Evolutionary conservation across 2,113 vertebrate genomes (phyloP).

Genomic region (Tetrao urogallus): DNA sequence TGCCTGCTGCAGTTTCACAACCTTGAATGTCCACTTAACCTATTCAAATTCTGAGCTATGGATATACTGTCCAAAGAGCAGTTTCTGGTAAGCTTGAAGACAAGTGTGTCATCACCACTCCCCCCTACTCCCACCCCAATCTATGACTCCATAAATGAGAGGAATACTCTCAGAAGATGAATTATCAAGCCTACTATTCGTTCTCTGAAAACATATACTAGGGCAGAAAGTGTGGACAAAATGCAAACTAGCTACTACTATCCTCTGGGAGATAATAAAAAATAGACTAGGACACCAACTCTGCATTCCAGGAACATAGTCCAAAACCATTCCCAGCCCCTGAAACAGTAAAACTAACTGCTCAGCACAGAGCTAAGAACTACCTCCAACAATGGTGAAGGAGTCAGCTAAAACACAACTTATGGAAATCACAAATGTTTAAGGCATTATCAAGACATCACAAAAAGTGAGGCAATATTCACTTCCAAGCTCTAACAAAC

Average conservation of each 20-base stretch:
- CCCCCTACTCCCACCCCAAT: background rate
- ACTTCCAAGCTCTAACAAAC: background rate
- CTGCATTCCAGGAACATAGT: background rate
- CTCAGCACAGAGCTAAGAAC: background rate
- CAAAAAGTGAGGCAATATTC: background rate
- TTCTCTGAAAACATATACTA: background rate
- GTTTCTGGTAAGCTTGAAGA: background rate
- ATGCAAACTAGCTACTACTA: background rate
- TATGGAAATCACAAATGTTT: background rate
- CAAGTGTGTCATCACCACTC: background rate
- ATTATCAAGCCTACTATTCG: background rate
- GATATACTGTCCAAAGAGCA: background rate
- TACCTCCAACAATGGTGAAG: rapidly evolving
- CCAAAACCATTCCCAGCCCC: background rate
- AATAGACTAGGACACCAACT: background rate
- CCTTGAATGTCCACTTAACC: background rate
- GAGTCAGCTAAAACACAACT: background rate
- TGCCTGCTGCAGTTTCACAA: background rate
- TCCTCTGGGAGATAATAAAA: background rate
- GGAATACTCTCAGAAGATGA: background rate
- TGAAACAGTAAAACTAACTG: background rate
- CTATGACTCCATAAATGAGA: background rate
- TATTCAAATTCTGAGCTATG: background rate
- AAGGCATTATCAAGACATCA: background rate
- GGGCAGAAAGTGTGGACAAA: background rate